Evolutionary conservation across 2,888 invertebrate species (phyloP).

Genomic region (Bellardia pandia): DNA sequence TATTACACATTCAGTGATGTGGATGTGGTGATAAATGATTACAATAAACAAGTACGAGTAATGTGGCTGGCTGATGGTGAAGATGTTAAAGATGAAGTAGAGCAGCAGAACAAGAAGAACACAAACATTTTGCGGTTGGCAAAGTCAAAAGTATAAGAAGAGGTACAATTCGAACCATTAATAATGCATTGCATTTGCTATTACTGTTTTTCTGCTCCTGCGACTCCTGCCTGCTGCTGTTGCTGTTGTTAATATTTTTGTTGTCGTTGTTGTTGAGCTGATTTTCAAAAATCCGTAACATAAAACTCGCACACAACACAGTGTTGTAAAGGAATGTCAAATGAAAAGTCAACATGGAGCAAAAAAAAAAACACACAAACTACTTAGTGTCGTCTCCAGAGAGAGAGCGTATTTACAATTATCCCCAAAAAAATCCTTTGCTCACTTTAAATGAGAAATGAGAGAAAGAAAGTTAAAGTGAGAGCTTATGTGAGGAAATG

Average conservation of each 20-base stretch:
- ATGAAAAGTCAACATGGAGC: conserved; percentile 48
- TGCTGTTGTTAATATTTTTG: conserved; percentile 29
- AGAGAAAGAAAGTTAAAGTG: background rate
- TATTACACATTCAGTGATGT: conserved; percentile 27
- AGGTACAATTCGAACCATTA: conserved; percentile 66
- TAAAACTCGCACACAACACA: conserved; percentile 35
- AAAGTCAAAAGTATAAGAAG: conserved; percentile 67
- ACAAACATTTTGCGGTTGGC: conserved; percentile 59
- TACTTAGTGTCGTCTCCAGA: conserved; percentile 28
- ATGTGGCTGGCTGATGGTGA: background rate
- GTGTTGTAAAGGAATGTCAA: conserved; percentile 65
- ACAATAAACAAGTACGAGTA: conserved; percentile 43
- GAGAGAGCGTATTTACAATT: conserved; percentile 1
- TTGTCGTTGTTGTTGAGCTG: conserved; percentile 38
- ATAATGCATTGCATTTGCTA: conserved; percentile 68
- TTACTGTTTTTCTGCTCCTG: conserved; percentile 29
- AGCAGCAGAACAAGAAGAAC: background rate
- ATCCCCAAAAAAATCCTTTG: conserved; percentile 14
- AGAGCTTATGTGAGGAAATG: background rate
- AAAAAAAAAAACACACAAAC: background rate
- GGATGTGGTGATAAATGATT: conserved; percentile 58
- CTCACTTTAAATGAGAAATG: background rate
- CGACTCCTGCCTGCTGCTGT: background rate
- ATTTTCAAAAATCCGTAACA: conserved; percentile 60
- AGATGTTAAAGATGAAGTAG: background rate